These are phyloP conservation scores for Matsumyia berberina DNA, from an alignment of 2,888 invertebrate genomes.

Conservation along the genomic window DNA sequence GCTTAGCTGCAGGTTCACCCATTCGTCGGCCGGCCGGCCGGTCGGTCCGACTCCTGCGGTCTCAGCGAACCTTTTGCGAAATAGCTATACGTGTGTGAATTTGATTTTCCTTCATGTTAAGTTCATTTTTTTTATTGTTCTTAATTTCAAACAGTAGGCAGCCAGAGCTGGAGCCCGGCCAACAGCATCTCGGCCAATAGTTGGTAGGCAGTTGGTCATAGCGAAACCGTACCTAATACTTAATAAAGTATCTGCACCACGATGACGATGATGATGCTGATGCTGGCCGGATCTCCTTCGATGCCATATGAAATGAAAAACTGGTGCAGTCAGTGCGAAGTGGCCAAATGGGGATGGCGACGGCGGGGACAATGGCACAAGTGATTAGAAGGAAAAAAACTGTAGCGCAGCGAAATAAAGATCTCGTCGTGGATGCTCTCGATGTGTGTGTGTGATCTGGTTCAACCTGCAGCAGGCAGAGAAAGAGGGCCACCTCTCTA, in stretches of 20 bases:
- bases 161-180: background rate
- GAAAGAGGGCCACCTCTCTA: conserved; percentile 63
- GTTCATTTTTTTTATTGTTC: conserved; percentile 68
- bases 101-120: conserved; percentile 67
- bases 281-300: conserved; percentile 52
- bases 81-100: conserved; percentile 66
- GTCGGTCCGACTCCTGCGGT: conserved; percentile 15
- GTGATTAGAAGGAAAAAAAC: conserved; percentile 53
- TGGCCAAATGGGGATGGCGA: conserved; percentile 28
- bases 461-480: conserved; percentile 70
- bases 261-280: conserved; percentile 30
- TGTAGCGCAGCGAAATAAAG: conserved; percentile 59
- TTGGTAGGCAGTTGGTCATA: conserved; percentile 34
- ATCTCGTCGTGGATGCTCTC: conserved; percentile 50
- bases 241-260: conserved; percentile 58
- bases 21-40: conserved; percentile 35
- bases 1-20: conserved; percentile 44
- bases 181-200: background rate
- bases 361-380: conserved; percentile 43
- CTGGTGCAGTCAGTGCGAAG: conserved; percentile 57
- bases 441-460: conserved; percentile 56
- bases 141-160: conserved; percentile 71
- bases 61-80: conserved; percentile 27
- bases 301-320: conserved; percentile 60
- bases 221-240: conserved; percentile 60